Base-by-base conservation (phyloP, 2,113 vertebrate species). In the Oryzias woworae region DNA sequence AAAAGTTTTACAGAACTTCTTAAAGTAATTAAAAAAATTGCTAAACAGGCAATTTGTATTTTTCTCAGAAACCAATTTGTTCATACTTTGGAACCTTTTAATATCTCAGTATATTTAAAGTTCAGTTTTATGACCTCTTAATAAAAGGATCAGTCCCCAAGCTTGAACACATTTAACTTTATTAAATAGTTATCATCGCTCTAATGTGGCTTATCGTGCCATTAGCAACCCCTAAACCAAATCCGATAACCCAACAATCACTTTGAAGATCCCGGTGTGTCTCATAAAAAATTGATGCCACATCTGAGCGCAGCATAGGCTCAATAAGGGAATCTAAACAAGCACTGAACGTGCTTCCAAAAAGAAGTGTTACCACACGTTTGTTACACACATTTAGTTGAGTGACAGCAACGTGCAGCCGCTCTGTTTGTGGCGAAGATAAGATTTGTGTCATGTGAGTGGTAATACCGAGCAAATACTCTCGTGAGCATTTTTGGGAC, bases 181-280 rank as follows among this genome's bases (percentile, higher is more conserved):
- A 82, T 87, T 86, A 77, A 87, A 87, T 72, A 75, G 74, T 82
- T 85, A 89, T 82, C 84, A 86, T 77, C 49, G 44, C 64, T 73
- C 71, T 75, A 87, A 86, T 86, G 84, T 85, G 82, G 70, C 81
- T 86, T 81, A 81, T 84, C 82, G 66, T 50, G 58, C 77, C 75
- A 85, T 86, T 87, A 85, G 77, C 70, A 17, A 73, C 56, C 71
- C 73, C 53, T 72, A 75, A 84, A 84, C 76, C 67, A 76, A 80
- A 85, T 85, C 80, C 67, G 82, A 85, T 87, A 84, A 88, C 73
- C 31, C 46, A 24, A 72, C 78, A 77, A 85, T 82, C 72, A 80
- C 80, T 82, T 76, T 72, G 57, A 82, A 75, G 56, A 52, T 70
- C 53, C 23, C 12, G 18, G 66, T 65, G 46, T 58, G 53, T 76